These are phyloP conservation scores for Meloidogyne exigua DNA, from an alignment of 1,140 invertebrate species.

Conservation along the genomic window DNA sequence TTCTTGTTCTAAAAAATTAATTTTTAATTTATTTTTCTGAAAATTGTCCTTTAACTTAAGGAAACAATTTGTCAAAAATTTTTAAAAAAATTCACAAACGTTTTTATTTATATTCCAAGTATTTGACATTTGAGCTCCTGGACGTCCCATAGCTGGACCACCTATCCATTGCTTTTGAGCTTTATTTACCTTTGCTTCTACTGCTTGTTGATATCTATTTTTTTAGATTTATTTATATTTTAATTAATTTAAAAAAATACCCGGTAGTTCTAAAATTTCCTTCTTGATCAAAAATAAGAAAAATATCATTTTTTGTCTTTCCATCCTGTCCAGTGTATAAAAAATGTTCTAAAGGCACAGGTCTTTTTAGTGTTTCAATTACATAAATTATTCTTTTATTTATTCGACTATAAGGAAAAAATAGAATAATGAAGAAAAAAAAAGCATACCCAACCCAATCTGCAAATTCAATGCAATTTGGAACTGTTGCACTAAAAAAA, in stretches of 20 bases:
- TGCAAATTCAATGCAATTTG: conserved; percentile 92
- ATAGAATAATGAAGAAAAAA: conserved; percentile 26
- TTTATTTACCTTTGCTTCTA: conserved; percentile 69
- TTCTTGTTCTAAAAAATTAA: conserved; percentile 70
- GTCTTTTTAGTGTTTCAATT: conserved; percentile 85
- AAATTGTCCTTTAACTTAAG: neutral
- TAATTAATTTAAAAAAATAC: conserved; percentile 44
- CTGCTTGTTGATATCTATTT: conserved; percentile 69
- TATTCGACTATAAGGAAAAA: conserved; percentile 38
- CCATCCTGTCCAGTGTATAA: conserved; percentile 77
- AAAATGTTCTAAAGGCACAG: conserved; percentile 90
- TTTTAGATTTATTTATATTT: neutral
- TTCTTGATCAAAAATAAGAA: conserved; percentile 78
- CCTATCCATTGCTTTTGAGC: neutral
- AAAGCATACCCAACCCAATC: conserved; percentile 84
- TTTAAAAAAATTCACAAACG: neutral
- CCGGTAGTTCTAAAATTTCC: conserved; percentile 69
- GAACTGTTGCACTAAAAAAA: conserved; percentile 88
- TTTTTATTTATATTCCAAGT: neutral
- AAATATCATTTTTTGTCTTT: conserved; percentile 78
- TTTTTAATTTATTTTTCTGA: neutral
- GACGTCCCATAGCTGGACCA: neutral
- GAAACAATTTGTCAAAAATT: neutral
- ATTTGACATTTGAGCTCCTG: neutral
- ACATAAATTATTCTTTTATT: conserved; percentile 83